phyloP scores from a whole-genome alignment of 2,797 vertebrate species.

The Austrolebias charrua region DNA sequence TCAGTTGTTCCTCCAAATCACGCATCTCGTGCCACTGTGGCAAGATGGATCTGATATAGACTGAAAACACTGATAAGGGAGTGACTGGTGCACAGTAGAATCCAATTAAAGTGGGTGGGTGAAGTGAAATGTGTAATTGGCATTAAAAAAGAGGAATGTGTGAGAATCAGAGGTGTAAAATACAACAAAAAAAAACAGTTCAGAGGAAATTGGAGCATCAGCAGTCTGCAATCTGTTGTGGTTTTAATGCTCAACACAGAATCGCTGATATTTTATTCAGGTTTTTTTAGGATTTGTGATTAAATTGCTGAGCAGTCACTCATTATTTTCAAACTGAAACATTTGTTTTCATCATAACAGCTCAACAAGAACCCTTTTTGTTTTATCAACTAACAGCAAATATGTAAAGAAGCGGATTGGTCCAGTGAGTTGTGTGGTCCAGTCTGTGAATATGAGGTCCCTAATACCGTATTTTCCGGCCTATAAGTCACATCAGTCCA shows the following conservation, averaged over 20 bases:
- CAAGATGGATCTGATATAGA: conserved; percentile 39
- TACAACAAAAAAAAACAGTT: conserved; percentile 33
- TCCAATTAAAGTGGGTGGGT: conserved; percentile 47
- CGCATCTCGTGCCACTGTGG: conserved; percentile 8
- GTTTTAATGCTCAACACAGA: conserved; percentile 1
- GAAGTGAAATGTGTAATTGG: conserved; percentile 58
- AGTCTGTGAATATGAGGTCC: too few species aligned
- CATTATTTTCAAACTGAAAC: conserved; percentile 3
- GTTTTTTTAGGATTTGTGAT: neutral
- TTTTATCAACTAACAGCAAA: too few species aligned
- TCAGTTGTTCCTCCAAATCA: conserved; percentile 12
- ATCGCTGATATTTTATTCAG: neutral
- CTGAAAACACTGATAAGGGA: conserved; percentile 36
- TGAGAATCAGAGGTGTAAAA: conserved; percentile 63
- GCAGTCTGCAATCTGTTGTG: conserved; percentile 30
- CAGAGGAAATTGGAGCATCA: conserved; percentile 54
- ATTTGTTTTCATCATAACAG: too few species aligned
- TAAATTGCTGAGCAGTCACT: conserved; percentile 10
- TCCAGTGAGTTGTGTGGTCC: too few species aligned
- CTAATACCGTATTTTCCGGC: too few species aligned
- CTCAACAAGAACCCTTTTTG: too few species aligned
- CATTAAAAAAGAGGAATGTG: conserved; percentile 34
- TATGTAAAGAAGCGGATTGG: too few species aligned
- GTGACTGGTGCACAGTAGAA: conserved; percentile 32
- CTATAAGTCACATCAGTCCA: too few species aligned